Evolutionary conservation across 2,888 invertebrate species (phyloP).

Genomic region (Brachylomia viminalis): DNA sequence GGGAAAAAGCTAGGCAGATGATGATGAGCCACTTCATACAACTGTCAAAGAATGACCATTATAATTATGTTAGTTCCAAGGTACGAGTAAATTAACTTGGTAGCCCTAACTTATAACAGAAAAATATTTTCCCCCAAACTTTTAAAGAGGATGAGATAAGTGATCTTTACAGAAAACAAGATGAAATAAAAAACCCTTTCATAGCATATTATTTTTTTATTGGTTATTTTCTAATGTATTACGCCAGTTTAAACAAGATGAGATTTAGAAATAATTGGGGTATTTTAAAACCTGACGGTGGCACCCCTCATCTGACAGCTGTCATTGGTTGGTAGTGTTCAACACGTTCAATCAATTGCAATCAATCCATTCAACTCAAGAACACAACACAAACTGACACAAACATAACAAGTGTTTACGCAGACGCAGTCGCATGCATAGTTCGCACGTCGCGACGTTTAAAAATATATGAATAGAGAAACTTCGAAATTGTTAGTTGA

Average conservation of each 20-base stretch:
- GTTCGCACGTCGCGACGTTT: not conserved
- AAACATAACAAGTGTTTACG: constrained; percentile 12
- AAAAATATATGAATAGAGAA: constrained; percentile 11
- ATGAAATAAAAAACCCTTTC: not conserved
- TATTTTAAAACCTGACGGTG: constrained; percentile 10
- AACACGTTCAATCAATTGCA: too few species aligned
- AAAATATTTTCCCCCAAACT: not conserved
- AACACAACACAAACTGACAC: not conserved
- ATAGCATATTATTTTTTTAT: not conserved
- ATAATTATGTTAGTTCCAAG: not conserved
- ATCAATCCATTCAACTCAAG: not conserved
- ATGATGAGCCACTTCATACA: not conserved
- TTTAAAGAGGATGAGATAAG: not conserved
- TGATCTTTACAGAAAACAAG: not conserved
- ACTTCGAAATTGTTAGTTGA: not conserved
- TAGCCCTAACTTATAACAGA: not conserved
- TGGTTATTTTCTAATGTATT: not conserved
- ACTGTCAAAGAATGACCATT: not conserved
- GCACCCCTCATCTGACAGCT: constrained; percentile 12
- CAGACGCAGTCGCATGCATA: too few species aligned
- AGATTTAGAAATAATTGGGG: not conserved
- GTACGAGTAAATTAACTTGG: not conserved
- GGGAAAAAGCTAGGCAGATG: too few species aligned
- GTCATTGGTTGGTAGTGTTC: not conserved
- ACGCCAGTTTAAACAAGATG: not conserved